Evolutionary conservation across 2,797 vertebrate species (phyloP).

Genomic region (Rhinatrema bivittatum): DNA sequence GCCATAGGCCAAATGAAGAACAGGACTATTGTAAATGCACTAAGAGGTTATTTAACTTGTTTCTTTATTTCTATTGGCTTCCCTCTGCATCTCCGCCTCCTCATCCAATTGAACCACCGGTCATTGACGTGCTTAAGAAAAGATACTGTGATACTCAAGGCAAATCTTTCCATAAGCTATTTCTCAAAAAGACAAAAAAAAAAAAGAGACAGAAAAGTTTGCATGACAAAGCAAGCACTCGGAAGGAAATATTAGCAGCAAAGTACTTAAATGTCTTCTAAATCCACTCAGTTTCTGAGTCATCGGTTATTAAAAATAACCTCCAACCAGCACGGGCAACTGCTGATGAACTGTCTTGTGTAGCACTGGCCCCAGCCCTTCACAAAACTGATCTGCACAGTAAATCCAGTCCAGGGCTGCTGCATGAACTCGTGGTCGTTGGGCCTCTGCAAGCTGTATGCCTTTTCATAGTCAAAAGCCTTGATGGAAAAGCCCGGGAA

Average conservation of each 20-base stretch:
- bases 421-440: constrained; percentile 97
- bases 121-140: constrained; percentile 34
- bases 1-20: too few species aligned
- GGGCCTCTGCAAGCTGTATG: constrained; percentile 84
- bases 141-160: constrained; percentile 18
- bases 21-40: too few species aligned
- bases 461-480: constrained; percentile 97
- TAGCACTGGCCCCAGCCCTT: constrained; percentile 99
- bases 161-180: constrained; percentile 52
- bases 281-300: constrained; percentile 43
- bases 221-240: constrained; percentile 67
- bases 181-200: constrained; percentile 39
- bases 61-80: not conserved
- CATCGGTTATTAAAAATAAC: constrained; percentile 96
- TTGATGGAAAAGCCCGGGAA: constrained; percentile 97
- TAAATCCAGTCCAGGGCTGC: constrained; percentile 92
- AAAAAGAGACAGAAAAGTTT: constrained; percentile 29
- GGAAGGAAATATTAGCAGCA: constrained; percentile 67
- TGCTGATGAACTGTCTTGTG: constrained; percentile 97
- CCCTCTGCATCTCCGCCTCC: constrained; percentile 4
- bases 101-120: too few species aligned
- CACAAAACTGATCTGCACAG: constrained; percentile 97
- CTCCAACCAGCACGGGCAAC: constrained; percentile 97
- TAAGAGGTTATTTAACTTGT: too few species aligned
- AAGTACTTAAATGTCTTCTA: constrained; percentile 48